Base-by-base conservation (phyloP, 2,113 vertebrate species). In the Plestiodon gilberti region DNA sequence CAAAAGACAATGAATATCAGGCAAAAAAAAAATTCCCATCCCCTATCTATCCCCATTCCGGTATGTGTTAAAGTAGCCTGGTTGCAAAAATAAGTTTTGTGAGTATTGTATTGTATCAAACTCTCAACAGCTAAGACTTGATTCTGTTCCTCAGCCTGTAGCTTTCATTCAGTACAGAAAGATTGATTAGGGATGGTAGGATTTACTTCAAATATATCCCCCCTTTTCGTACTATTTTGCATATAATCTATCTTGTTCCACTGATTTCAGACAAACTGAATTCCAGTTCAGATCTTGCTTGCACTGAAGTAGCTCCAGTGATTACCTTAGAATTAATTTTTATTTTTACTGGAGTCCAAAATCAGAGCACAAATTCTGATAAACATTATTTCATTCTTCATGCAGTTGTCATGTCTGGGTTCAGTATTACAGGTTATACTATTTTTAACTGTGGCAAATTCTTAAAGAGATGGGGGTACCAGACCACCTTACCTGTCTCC, bases 311-410 rank as follows among this genome's bases (percentile, higher is more conserved):
- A 59, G 64, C 57, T 85, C 82, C 2, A 85, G 79, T 86, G 40
- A 55, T 83, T 89, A 2, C n/a, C 81, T 80, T 83, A 15, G 90
- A 88, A 17, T 83, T 74, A 78, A 25, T 84, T 10, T 5, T 73
- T 40, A 82, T 89, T 91, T 91, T 69, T 84, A 69, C 55, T 89
- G 6, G 38, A 89, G 28, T 73, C 17, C 75, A 87, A 70, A 57
- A 87, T 75, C 43, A 88, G 65, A 23, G 28, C 7, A 86, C 38
- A 5, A 3, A 40, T 75, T 78, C 18, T 33, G 78, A 69, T 75
- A 81, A 87, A 14, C 55, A 70, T 77, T 0, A 30, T 84, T 84
- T 22, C 3, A 35, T 79, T 69, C 83, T 67, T 70, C 61, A 69
- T 59, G 23, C 13, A 85, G 70, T 82, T 73, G n/a, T 69, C 28